Percentiles rank a stretch among this genome's conserved stretches.
Evolutionary conservation across 2,888 invertebrate genomes (phyloP).

Genomic region (Zelleria hepariella): DNA sequence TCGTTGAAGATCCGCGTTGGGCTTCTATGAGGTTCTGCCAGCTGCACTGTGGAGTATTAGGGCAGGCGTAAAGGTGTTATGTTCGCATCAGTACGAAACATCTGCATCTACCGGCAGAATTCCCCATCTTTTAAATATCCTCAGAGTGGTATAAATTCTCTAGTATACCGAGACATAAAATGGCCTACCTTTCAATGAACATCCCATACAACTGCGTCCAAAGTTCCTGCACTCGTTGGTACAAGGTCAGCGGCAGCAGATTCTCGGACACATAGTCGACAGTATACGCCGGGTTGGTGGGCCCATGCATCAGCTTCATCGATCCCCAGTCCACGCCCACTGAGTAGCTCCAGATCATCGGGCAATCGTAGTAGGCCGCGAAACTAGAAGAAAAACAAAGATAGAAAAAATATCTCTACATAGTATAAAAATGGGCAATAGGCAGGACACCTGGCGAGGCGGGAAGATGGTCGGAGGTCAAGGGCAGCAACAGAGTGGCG

Average conservation of each 20-base stretch:
- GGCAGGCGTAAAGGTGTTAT: too few species aligned
- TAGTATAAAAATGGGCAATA: too few species aligned
- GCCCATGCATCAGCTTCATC: constrained; percentile 9
- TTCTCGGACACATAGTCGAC: constrained; percentile 1
- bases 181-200: not conserved
- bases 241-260: constrained; percentile 9
- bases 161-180: not conserved
- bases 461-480: too few species aligned
- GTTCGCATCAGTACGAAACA: too few species aligned
- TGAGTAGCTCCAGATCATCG: constrained; percentile 11
- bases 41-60: too few species aligned
- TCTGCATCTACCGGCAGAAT: too few species aligned
- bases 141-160: not conserved
- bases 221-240: constrained; percentile 5
- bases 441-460: too few species aligned
- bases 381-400: constrained; percentile 9
- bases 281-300: constrained; percentile 11
- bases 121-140: not conserved
- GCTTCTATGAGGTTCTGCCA: too few species aligned
- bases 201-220: constrained; percentile 10
- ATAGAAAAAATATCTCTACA: too few species aligned
- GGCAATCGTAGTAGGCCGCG: constrained; percentile 7
- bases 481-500: too few species aligned
- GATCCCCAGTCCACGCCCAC: constrained; percentile 10
- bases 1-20: too few species aligned